A percentile compares a stretch with the other conserved stretches of the same genome.
phyloP scores from a whole-genome alignment of 1,140 invertebrate genomes.

The Vanessa tameamea region DNA sequence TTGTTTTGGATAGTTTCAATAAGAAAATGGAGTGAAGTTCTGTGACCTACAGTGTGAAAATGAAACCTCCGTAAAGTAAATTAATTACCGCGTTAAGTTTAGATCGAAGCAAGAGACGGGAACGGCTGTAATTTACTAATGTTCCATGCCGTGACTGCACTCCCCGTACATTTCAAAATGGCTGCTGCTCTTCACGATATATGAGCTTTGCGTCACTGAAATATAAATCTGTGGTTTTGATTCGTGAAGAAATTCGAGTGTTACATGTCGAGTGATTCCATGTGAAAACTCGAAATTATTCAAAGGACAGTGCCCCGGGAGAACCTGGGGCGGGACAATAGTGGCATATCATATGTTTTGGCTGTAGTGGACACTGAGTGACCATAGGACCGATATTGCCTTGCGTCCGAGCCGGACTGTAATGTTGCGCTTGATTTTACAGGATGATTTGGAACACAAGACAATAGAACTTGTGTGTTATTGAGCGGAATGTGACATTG shows the following conservation, averaged over 20 bases:
- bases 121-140: slow-evolving; percentile 71
- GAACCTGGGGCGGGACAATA: slow-evolving; percentile 62
- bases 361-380: slow-evolving; percentile 71
- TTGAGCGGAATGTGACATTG: slow-evolving; percentile 81
- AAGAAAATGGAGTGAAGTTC: slow-evolving; percentile 75
- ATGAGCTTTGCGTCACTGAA: slow-evolving; percentile 81
- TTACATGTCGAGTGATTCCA: slow-evolving; percentile 61
- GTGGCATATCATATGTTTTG: slow-evolving; percentile 80
- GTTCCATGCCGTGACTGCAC: slow-evolving; percentile 81
- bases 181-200: slow-evolving; percentile 81
- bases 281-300: slow-evolving; percentile 67
- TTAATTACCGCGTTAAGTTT: slow-evolving; percentile 54
- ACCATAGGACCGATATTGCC: slow-evolving; percentile 76
- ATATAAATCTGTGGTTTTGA: slow-evolving; percentile 76
- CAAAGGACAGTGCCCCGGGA: slow-evolving; percentile 56
- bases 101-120: slow-evolving; percentile 51
- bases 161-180: slow-evolving; percentile 82
- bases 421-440: slow-evolving; percentile 76
- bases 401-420: slow-evolving; percentile 73
- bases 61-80: slow-evolving; percentile 70
- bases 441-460: slow-evolving; percentile 74
- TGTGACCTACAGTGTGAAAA: slow-evolving; percentile 72
- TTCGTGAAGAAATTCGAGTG: slow-evolving; percentile 64
- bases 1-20: slow-evolving; percentile 81
- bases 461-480: slow-evolving; percentile 73